phyloP scores from a whole-genome alignment of 2,113 vertebrate genomes.

The Potamarius usumacintae region DNA sequence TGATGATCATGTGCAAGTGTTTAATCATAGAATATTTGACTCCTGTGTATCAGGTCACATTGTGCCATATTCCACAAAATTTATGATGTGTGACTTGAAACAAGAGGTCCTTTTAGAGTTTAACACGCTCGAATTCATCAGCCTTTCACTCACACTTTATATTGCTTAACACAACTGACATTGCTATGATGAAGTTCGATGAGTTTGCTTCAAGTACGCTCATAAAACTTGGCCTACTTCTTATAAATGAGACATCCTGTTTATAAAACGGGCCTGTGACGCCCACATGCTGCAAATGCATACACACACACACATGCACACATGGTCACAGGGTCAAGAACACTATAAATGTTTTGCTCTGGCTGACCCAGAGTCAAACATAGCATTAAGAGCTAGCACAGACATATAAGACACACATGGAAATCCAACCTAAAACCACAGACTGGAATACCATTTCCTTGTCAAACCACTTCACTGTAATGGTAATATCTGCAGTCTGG shows the following conservation, averaged over 20 bases:
- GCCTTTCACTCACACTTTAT: neutral
- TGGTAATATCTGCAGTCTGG: conserved; percentile 1
- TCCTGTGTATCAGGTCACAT: neutral
- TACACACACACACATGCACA: neutral
- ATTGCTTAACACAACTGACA: conserved; percentile 11
- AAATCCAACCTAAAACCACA: conserved; percentile 28
- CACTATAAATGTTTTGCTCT: conserved; percentile 7
- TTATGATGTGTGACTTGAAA: conserved; percentile 6
- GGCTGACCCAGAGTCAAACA: neutral
- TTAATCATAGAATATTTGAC: neutral
- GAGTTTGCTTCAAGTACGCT: neutral
- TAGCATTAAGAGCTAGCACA: neutral
- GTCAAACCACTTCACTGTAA: neutral
- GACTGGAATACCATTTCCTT: neutral
- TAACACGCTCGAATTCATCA: neutral
- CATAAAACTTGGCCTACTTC: conserved; percentile 5
- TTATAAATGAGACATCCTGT: conserved; percentile 6
- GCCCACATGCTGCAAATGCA: neutral
- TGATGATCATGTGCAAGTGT: conserved; percentile 9
- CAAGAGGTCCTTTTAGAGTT: conserved; percentile 1
- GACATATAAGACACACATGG: neutral
- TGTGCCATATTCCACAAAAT: neutral
- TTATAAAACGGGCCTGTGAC: neutral
- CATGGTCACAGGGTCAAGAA: neutral
- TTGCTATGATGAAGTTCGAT: neutral